Conservation (phyloP, 2,113 vertebrate genomes). For the Dermatemys mawii region DNA sequence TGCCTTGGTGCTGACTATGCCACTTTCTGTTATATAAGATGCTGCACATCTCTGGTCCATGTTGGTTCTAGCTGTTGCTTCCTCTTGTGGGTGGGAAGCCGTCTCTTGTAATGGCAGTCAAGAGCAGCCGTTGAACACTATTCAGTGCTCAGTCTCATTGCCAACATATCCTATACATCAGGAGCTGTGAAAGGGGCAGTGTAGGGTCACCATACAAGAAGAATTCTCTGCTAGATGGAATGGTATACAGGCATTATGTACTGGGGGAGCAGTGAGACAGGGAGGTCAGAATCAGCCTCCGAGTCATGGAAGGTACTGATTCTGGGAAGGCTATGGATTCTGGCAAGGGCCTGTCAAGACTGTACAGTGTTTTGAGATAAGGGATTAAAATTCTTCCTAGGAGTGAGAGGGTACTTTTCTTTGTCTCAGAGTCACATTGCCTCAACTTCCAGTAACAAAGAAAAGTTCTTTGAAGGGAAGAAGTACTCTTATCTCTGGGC, state of each 20-base stretch:
- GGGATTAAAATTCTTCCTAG: neutral
- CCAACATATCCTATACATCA: neutral
- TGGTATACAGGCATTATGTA: neutral
- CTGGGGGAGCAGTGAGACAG: neutral
- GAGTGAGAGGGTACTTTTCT: neutral
- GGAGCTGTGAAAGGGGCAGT: neutral
- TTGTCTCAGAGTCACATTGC: conserved; percentile 9
- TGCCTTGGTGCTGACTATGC: too few relatives aligned
- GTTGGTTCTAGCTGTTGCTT: too few relatives aligned
- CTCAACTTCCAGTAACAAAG: neutral
- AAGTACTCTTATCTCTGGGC: neutral
- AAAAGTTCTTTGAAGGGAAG: neutral
- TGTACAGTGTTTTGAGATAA: neutral
- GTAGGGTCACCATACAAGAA: neutral
- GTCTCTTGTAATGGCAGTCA: too few relatives aligned
- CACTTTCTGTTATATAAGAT: too few relatives aligned
- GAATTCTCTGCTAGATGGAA: neutral
- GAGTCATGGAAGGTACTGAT: neutral
- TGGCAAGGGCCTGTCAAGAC: neutral
- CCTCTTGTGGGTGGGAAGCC: too few relatives aligned
- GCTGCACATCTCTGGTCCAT: too few relatives aligned
- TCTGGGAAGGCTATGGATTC: neutral
- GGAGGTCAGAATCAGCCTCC: neutral
- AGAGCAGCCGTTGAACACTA: too few relatives aligned
- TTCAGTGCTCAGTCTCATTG: neutral